phyloP scores from a whole-genome alignment of 1,140 invertebrate genomes.

The Microplitis mediator region DNA sequence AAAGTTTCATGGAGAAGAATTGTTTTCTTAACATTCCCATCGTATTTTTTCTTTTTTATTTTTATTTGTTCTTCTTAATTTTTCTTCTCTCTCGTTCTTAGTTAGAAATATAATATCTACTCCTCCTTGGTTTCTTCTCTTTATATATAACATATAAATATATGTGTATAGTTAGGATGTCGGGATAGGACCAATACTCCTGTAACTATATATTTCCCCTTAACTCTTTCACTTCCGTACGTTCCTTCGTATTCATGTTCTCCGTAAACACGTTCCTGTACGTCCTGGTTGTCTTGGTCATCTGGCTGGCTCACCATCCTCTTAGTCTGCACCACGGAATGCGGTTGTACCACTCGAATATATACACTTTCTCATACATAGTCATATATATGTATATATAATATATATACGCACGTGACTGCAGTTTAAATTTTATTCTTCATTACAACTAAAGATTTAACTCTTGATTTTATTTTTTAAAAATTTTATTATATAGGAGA shows the following conservation, averaged over 20 bases:
- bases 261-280: background rate
- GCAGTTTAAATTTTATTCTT: too few species aligned
- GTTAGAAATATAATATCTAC: background rate
- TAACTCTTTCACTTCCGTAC: background rate
- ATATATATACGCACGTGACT: background rate
- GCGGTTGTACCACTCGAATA: constrained; percentile 42
- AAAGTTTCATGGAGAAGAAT: too few species aligned
- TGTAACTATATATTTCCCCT: background rate
- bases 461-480: too few species aligned
- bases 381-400: background rate
- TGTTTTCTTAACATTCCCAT: too few species aligned
- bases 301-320: constrained; percentile 19
- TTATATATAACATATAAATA: too few species aligned
- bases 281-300: constrained; percentile 3
- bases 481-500: too few species aligned
- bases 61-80: too few species aligned
- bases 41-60: too few species aligned
- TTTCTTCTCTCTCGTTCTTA: too few species aligned
- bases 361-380: background rate
- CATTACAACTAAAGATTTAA: background rate
- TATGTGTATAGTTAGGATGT: too few species aligned
- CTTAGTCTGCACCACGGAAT: constrained; percentile 37
- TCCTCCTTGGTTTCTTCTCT: background rate
- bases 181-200: background rate
- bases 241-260: background rate